Evolutionary conservation across 2,888 invertebrate genomes (phyloP).

Genomic region (Napeogenes inachia): DNA sequence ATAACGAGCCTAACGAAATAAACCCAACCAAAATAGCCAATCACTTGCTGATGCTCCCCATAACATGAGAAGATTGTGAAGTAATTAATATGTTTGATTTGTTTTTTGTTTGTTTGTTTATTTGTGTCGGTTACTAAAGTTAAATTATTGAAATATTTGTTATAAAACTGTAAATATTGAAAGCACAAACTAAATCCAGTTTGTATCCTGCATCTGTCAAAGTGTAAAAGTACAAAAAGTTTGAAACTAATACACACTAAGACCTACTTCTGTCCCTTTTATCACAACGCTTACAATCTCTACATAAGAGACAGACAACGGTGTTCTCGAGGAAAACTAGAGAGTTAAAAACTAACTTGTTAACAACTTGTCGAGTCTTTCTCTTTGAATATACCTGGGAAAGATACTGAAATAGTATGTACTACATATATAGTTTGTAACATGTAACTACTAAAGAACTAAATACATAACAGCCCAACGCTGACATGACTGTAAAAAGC

Average conservation of each 20-base stretch:
- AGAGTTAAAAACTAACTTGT: slow-evolving; percentile 25
- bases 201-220: neutral
- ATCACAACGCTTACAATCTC: slow-evolving; percentile 12
- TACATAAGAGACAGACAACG: slow-evolving; percentile 11
- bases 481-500: too few relatives aligned
- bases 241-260: slow-evolving; percentile 3
- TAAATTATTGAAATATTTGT: neutral
- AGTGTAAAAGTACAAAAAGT: neutral
- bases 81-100: neutral
- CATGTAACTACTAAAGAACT: too few relatives aligned
- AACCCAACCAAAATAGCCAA: slow-evolving; percentile 10
- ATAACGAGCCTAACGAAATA: slow-evolving; percentile 23
- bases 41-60: slow-evolving; percentile 13
- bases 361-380: slow-evolving; percentile 17
- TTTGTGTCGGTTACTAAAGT: neutral
- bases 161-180: neutral
- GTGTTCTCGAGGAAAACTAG: slow-evolving; percentile 19
- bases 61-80: slow-evolving; percentile 5
- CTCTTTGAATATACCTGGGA: slow-evolving; percentile 14
- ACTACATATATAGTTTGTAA: too few relatives aligned
- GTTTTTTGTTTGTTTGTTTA: neutral
- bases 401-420: neutral
- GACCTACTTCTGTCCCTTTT: slow-evolving; percentile 10
- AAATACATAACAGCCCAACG: too few relatives aligned
- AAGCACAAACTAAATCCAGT: neutral